phyloP scores from a whole-genome alignment of 2,888 invertebrate species.

The Lysandra bellargus region DNA sequence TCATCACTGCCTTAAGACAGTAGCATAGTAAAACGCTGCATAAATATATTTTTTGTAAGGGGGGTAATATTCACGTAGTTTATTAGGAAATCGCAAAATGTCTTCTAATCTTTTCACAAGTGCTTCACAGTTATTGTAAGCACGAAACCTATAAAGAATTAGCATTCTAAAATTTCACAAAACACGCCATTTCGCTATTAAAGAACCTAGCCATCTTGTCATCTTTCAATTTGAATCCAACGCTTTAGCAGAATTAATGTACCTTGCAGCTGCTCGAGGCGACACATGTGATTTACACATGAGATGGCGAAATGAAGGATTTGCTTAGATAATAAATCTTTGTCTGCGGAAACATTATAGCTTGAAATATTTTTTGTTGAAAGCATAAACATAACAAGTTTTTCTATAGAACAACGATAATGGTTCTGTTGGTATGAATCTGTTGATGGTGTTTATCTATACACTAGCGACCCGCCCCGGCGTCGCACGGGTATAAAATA shows the following conservation, averaged over 20 bases:
- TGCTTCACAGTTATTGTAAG: not conserved
- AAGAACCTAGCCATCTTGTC: not conserved
- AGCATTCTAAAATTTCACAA: not conserved
- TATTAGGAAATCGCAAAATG: too few relatives aligned
- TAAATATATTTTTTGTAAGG: too few relatives aligned
- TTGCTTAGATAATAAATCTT: conserved; percentile 31
- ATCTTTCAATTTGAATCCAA: not conserved
- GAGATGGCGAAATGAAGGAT: conserved; percentile 34
- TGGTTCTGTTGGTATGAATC: too few relatives aligned
- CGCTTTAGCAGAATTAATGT: conserved; percentile 28
- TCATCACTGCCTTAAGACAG: too few relatives aligned
- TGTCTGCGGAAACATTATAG: not conserved
- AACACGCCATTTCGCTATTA: conserved; percentile 2
- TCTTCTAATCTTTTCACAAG: not conserved
- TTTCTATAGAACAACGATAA: not conserved
- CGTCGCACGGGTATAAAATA: too few relatives aligned
- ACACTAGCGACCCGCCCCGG: too few relatives aligned
- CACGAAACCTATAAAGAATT: not conserved
- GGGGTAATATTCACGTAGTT: too few relatives aligned
- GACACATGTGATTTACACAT: conserved; percentile 32
- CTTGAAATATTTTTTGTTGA: not conserved
- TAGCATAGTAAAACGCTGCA: too few relatives aligned
- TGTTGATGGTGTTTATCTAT: too few relatives aligned
- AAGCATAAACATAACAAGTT: not conserved
- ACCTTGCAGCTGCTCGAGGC: conserved; percentile 26